Base-by-base conservation (phyloP, 37 sponge, comb jelly and placozoan species). In the Halisarca cf. caerulea region DNA sequence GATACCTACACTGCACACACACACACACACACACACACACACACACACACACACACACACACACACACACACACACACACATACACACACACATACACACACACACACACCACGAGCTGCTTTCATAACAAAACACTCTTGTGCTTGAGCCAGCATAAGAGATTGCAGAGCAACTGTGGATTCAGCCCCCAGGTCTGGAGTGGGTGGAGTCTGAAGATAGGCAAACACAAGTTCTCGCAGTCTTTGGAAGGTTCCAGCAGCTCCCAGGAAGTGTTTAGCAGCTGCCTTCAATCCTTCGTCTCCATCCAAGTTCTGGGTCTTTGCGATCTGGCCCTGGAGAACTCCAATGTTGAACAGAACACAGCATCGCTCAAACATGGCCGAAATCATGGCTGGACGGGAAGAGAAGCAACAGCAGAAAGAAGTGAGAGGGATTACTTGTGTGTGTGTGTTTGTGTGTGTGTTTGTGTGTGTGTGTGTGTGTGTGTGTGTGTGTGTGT, bases 81-180 rank as follows among this genome's bases (percentile, higher is more conserved):
- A n/a, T n/a, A n/a, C n/a, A n/a, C n/a, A n/a, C n/a, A n/a, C n/a
- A n/a, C n/a, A n/a, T n/a, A n/a, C n/a, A n/a, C n/a, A n/a, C n/a
- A n/a, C n/a, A n/a, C n/a, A n/a, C 44, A 8, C 45, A 92, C 92
- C 92, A 80, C 75, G 88, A 36, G 39, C 66, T 20, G 90, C 95
- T 87, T 98, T 98, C 81, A 87, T 78, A 28, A 84, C 91, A 79
- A 95, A 90, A n/a, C 85, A 80, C 80, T 98, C 98, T 79, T 98
- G 98, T 47, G 94, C 95, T 53, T 98, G 96, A 18, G 96, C 98
- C 75, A 95, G 79, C 98, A 98, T 98, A 21, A 95, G 88, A 23
- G 90, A 79, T 14, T 85, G 73, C 59, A 98, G 88, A 71, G 96
- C 94, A 20, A 86, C 87, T 32, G 91, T 84, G 62, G 77, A 61